Conservation (phyloP, 2,888 invertebrate species). For the Diadromus collaris region DNA sequence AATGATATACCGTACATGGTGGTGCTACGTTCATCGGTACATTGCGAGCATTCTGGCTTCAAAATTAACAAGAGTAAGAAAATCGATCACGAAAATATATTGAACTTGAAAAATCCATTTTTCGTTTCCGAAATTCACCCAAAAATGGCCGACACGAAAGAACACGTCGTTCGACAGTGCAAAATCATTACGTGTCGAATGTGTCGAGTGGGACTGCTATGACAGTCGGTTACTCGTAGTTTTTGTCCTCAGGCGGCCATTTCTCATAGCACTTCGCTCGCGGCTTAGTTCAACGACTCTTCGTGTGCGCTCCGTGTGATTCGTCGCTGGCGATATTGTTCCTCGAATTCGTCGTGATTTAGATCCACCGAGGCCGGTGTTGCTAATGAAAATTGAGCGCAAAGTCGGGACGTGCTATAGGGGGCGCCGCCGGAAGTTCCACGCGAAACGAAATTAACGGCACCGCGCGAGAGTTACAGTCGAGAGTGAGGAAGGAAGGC, state of each 20-base stretch:
- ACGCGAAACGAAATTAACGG: constrained; percentile 71
- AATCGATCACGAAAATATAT: not conserved
- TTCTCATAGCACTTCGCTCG: not conserved
- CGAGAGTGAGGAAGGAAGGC: not conserved
- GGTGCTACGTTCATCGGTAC: not conserved
- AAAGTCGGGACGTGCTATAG: constrained; percentile 14
- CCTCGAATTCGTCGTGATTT: constrained; percentile 14
- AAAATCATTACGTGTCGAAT: not conserved
- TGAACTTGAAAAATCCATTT: not conserved
- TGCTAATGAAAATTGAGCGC: constrained; percentile 24
- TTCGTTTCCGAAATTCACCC: not conserved
- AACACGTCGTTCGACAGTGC: not conserved
- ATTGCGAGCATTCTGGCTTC: not conserved
- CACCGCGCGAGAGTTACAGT: constrained; percentile 57
- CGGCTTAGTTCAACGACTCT: not conserved
- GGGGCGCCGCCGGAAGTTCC: constrained; percentile 29
- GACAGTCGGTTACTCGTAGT: not conserved
- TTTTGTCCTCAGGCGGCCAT: not conserved
- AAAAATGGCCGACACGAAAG: too few relatives aligned
- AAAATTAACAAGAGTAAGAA: not conserved
- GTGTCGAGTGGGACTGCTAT: not conserved
- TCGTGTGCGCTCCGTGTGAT: not conserved
- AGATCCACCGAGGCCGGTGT: not conserved
- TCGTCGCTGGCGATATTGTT: not conserved
- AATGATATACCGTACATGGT: not conserved